Evolutionary conservation across 1,140 invertebrate genomes (phyloP), one percentile per base, ranked within the genome.

Genomic region (Campoletis sonorensis): DNA sequence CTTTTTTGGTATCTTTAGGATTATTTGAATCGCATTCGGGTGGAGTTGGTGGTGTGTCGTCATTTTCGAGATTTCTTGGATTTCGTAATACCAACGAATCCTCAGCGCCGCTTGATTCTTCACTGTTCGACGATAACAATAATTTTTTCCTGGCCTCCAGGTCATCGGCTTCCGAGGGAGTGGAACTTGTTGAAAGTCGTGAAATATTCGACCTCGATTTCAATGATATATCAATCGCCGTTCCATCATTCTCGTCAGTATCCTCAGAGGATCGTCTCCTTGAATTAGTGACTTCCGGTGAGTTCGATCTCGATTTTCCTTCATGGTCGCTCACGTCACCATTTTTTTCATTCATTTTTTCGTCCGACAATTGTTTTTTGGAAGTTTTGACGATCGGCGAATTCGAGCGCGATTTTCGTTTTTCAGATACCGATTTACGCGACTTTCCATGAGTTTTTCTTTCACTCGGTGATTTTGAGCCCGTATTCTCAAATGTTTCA

Each of bases 51-150:
- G 26, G 18, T 26, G 70, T 51, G 2, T 33, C 54, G 0, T 1
- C 40, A 49, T 26, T 16, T 64, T 72, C 45, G 16, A 23, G 37
- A 45, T n/a, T 73, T 7, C 33, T 30, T 21, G 45, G 18, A 3
- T 40, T 54, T n/a, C 16, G 61, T 27, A 64, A 27, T 8, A 16
- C 21, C 3, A 64, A 23, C 5, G 61, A 8, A 23, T 23, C 4
- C 15, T 15, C 21, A 11, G 84, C 83, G 18, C 79, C 76, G 30
- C 15, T 75, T 2, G 79, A 85, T 11, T 18, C 61, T n/a, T 64
- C 61, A 26, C n/a, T 79, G 23, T 81, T 81, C 68, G 13, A 10
- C 30, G 13, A 30, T 15, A 21, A 13, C 8, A 49, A n/a, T 33
- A 70, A 21, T 27, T 18, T 16, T 27, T 33, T 16, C 16, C 45